Evolutionary conservation across 2,113 vertebrate species (phyloP), one percentile per base, ranked within the genome.

Genomic region (Thryonomys swinderianus): DNA sequence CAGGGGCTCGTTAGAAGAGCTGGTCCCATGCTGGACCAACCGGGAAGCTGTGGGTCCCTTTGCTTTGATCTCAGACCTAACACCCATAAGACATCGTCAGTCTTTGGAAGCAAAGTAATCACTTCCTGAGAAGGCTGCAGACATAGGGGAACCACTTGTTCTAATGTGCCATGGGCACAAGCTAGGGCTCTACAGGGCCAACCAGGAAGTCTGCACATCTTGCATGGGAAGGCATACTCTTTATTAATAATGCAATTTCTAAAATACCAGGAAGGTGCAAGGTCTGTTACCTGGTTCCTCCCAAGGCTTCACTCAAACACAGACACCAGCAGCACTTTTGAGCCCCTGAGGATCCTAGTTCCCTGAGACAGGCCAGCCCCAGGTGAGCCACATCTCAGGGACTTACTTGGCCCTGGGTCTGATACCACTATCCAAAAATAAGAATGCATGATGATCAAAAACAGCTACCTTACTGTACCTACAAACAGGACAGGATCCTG

Each of bases 401-500:
- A 27, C 86, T 64, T 51, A 10, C 18, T 64, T 51, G 17, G 8
- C 9, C 23, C 51, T 27, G 40, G 12, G 48, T 85, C 64, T 91
- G 55, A 1, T 64, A 51, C 80, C 69, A 62, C 84, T 87, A 6
- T 53, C 59, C 87, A 67, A 87, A 86, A 93, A 69, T 37, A 66
- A 45, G 76, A 90, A 73, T 87, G 85, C 89, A 85, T 57, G 76
- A 82, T 34, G 42, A 90, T 89, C 80, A 79, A 92, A 95, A 97
- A 59, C 96, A 97, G 87, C 95, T 98, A 99, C 98, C 98, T 99
- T 97, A 99, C 97, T 53, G 98, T 99, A 94, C 99, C 98, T 94
- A 98, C 97, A 95, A 99, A 99, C 45, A 99, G 98, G 73, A 99
- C 98, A 7, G 98, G 98, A 79, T 99, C 98, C 98, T 99, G 99